Evolutionary conservation across 2,888 invertebrate species (phyloP), one percentile per base, ranked within the genome.

Genomic region (Troides oblongomaculatus): DNA sequence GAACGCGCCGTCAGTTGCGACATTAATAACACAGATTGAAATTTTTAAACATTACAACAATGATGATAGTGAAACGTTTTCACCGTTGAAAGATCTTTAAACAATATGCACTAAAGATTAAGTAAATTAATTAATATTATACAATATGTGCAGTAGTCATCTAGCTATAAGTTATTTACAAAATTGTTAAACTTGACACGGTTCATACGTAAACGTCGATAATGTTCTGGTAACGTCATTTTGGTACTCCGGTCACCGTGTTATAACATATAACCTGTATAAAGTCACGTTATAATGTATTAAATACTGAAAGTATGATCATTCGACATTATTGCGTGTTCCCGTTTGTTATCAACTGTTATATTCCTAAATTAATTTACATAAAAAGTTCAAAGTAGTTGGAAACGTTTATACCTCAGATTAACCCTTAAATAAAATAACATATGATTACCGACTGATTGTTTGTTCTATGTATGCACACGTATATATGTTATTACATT

Each of bases 201-300:
- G 59, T 64, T 39, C 57, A 64, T 65, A 56, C 46, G 57, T 64
- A 57, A 57, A 62, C 21, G 70, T 64, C 56, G 59, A 68, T 70
- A 69, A 64, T 65, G 56, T 43, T 71, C 68, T 79, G 80, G 80
- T 80, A 79, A 79, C 80, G 74, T 75, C 71, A 72, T 75, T 79
- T 86, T 86, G 87, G 85, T 80, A 82, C 81, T 79, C 75, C 74
- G 74, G 79, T 77, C 77, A 80, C 78, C 77, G 65, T 78, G 76
- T 76, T 71, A 73, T 39, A 39, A 39, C 8, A 30, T 75, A 75
- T 70, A 74, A 68, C 50, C 5, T 50, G 1, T 50, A 50, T 50
- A 50, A 18, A 50, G 50, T 50, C 50, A 50, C 14, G 50, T 50
- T 17, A 50, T 50, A 50, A 50, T 17, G 14, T 50, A 50, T 50